Evolutionary conservation across 2,888 invertebrate species (phyloP), one percentile per base, ranked within the genome.

Genomic region (Thereva unica): DNA sequence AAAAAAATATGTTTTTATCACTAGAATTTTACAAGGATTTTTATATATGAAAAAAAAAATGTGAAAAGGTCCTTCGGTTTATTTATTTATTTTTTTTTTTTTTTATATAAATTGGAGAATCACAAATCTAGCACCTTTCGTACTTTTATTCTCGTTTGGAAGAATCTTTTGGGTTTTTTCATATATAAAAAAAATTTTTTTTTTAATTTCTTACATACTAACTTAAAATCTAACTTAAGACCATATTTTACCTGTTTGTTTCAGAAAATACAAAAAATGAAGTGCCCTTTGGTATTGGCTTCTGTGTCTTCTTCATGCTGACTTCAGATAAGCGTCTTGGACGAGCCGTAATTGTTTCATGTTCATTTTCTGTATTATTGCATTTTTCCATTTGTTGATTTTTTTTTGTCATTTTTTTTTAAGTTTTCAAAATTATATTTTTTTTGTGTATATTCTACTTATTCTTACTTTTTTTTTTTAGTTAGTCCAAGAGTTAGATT

Each of bases 241-340:
- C 66, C 64, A 67, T 74, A 73, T 85, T 87, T 87, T 90, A 95
- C 92, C 91, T 93, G 90, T 96, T 97, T 75, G 87, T 91, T 83
- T 89, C 87, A 79, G 92, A 89, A 87, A 97, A 93, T 83, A 96
- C 87, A 88, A 95, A 97, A 85, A 97, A 89, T 76, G 96, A 92
- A 80, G 90, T 89, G 77, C 91, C 93, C 80, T 89, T 89, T 73
- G 97, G 96, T 78, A 97, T 93, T 75, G 95, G 93, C 83, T 93
- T 93, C 83, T 89, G 87, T 83, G 89, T 89, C 84, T 89, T 90
- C 82, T 88, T 87, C 78, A 90, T 88, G 84, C 90, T 90, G 78
- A 93, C 85, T 82, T 93, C 93, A 71, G 95, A 94, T 82, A 94
- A 86, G 71, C 94, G 86, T 72, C 93, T 85, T 72, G 95, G 94